Conservation (phyloP, 2,113 vertebrate genomes). For the Microcebus ravelobensis region DNA sequence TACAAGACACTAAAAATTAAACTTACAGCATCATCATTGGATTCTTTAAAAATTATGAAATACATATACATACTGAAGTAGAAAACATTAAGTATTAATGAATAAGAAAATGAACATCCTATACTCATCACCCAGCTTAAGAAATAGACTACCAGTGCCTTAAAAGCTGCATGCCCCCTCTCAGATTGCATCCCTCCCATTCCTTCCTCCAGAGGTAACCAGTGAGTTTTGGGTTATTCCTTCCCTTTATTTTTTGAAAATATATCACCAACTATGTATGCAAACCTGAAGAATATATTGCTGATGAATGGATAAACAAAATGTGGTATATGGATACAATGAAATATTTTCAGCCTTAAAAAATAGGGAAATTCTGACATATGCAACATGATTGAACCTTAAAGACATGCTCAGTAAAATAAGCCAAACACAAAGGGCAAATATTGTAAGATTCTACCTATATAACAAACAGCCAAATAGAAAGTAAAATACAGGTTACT, state of each 20-base stretch:
- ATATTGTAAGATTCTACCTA: neutral
- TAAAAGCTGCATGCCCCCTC: neutral
- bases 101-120: constrained; percentile 17
- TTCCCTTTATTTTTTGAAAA: constrained; percentile 11
- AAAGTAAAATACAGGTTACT: neutral
- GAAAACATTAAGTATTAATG: neutral
- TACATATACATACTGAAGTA: neutral
- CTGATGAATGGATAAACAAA: neutral
- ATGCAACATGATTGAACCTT: neutral
- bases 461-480: neutral
- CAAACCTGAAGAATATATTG: neutral
- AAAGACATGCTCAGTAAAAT: neutral
- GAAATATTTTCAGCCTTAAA: neutral
- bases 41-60: neutral
- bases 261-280: neutral
- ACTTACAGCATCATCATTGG: neutral
- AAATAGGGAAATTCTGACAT: neutral
- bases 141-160: neutral
- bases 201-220: neutral
- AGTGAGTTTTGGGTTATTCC: neutral
- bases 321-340: neutral
- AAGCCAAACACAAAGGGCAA: neutral
- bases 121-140: neutral
- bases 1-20: neutral
- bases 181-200: neutral